Percentiles rank a stretch among this genome's conserved stretches.
These are phyloP conservation scores for Luperina nickerlii DNA, from an alignment of 2,888 invertebrate species.

Conservation along the genomic window DNA sequence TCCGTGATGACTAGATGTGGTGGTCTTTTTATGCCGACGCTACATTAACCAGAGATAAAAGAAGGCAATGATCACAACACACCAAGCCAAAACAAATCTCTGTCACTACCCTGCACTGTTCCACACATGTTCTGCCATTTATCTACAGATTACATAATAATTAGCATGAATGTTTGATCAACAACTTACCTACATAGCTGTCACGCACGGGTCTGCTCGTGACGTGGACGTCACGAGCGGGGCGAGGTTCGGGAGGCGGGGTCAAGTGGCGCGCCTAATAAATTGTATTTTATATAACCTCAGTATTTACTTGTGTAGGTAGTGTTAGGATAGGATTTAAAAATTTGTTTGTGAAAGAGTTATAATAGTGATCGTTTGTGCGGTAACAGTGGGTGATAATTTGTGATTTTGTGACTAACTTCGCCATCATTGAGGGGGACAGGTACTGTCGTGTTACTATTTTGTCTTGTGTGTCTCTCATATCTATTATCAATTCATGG, in stretches of 20 bases:
- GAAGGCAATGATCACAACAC: too few relatives aligned
- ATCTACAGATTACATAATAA: constrained; percentile 38
- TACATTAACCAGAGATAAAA: not conserved
- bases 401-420: constrained; percentile 26
- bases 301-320: constrained; percentile 40
- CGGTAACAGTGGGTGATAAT: constrained; percentile 2
- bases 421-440: constrained; percentile 39
- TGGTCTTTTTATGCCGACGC: not conserved
- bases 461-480: not conserved
- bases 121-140: not conserved
- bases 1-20: not conserved
- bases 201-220: constrained; percentile 18
- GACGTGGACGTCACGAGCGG: constrained; percentile 31
- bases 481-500: not conserved
- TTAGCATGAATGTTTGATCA: constrained; percentile 38
- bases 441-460: constrained; percentile 10
- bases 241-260: constrained; percentile 4
- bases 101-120: not conserved
- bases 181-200: constrained; percentile 19
- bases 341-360: constrained; percentile 2
- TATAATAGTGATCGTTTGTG: constrained; percentile 12
- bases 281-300: constrained; percentile 37
- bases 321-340: constrained; percentile 31
- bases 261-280: constrained; percentile 27
- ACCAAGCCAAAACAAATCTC: not conserved